Conservation (phyloP, 2,113 vertebrate genomes). For the Puntigrus tetrazona region DNA sequence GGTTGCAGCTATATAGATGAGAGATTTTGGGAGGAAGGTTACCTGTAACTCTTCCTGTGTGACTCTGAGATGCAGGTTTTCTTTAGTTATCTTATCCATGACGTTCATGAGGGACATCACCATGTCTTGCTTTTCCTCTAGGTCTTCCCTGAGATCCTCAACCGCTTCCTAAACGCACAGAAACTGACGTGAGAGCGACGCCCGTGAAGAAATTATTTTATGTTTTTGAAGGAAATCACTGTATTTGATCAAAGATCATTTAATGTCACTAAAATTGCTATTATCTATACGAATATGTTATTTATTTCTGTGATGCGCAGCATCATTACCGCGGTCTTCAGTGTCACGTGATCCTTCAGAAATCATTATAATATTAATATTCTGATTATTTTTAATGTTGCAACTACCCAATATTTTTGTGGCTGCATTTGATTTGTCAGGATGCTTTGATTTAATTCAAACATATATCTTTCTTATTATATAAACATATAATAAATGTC, state of each 20-base stretch:
- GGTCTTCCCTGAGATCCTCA: constrained; percentile 61
- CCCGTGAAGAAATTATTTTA: neutral
- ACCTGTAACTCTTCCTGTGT: constrained; percentile 71
- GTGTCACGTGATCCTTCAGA: neutral
- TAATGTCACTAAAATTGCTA: neutral
- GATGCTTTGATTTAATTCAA: neutral
- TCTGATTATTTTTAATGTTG: neutral
- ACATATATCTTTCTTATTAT: neutral
- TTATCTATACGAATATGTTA: neutral
- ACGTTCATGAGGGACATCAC: constrained; percentile 66
- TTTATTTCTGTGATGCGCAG: neutral
- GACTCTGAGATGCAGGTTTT: constrained; percentile 70
- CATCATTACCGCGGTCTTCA: neutral
- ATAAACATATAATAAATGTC: neutral
- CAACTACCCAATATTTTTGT: neutral
- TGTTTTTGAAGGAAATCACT: neutral
- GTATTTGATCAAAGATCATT: neutral
- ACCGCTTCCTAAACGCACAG: constrained; percentile 60
- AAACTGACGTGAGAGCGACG: constrained; percentile 26
- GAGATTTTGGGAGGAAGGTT: constrained; percentile 28
- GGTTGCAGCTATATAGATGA: neutral
- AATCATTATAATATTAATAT: neutral
- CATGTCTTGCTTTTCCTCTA: constrained; percentile 64
- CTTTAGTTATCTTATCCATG: constrained; percentile 69
- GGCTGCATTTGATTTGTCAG: neutral